A percentile compares a stretch with the other conserved stretches of the same genome.
Evolutionary conservation across 2,888 invertebrate genomes (phyloP).

Genomic region (Catocala fraxini): DNA sequence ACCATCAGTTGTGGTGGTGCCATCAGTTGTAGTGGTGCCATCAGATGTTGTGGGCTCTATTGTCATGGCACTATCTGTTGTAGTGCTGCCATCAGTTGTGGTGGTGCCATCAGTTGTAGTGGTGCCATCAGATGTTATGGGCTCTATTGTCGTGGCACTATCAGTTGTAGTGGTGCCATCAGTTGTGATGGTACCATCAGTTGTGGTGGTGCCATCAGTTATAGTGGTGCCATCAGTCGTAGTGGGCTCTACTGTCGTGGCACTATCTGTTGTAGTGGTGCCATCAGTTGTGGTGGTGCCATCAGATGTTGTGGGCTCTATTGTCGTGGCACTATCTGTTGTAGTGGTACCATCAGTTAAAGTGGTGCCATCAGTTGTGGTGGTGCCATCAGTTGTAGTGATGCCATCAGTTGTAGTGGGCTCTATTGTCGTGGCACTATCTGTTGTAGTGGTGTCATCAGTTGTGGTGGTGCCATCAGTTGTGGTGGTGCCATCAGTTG

Average conservation of each 20-base stretch:
- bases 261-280: slow-evolving; percentile 11
- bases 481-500: no score
- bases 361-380: neutral
- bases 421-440: no score
- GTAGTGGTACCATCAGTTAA: neutral
- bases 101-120: neutral
- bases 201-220: slow-evolving; percentile 2
- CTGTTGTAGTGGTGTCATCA: no score
- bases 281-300: slow-evolving; percentile 18
- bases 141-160: neutral
- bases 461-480: no score
- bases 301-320: slow-evolving; percentile 2
- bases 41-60: slow-evolving; percentile 6
- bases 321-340: neutral
- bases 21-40: slow-evolving; percentile 5
- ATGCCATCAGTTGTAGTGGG: no score
- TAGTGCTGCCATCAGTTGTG: neutral
- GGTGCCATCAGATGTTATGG: slow-evolving; percentile 8
- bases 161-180: slow-evolving; percentile 10
- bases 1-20: neutral
- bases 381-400: neutral
- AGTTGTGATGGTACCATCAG: slow-evolving; percentile 5
- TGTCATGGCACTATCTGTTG: slow-evolving; percentile 8
- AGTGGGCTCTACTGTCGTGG: no score
- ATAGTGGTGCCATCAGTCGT: no score